phyloP scores from a whole-genome alignment of 2,888 invertebrate species.

The Cephus pulcher region DNA sequence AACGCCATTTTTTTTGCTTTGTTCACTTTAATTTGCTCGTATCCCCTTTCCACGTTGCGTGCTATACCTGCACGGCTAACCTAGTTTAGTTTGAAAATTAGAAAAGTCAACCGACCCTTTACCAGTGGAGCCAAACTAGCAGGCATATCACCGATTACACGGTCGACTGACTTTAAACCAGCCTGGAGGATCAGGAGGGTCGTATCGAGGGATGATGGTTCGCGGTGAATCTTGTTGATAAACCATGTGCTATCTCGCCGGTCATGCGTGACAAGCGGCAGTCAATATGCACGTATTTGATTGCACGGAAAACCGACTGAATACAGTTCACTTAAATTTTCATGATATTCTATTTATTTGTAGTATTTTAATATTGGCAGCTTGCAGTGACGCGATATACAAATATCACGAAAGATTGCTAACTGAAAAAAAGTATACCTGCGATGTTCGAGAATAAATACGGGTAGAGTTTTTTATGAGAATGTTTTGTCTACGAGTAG shows the following conservation, averaged over 20 bases:
- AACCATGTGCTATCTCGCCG: slow-evolving; percentile 30
- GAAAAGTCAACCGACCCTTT: background rate
- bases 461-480: background rate
- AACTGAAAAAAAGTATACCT: background rate
- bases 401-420: background rate
- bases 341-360: background rate
- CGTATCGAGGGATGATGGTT: background rate
- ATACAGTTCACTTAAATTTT: background rate
- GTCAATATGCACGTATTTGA: slow-evolving; percentile 9
- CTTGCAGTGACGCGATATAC: background rate
- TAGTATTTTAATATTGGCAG: background rate
- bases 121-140: background rate
- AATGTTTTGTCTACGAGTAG: background rate
- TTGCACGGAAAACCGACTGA: background rate
- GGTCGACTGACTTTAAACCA: slow-evolving; percentile 26
- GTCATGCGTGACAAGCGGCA: slow-evolving; percentile 22
- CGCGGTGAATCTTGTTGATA: slow-evolving; percentile 29
- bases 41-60: background rate
- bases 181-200: slow-evolving; percentile 6
- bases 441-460: background rate
- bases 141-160: slow-evolving; percentile 30
- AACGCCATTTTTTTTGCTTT: background rate
- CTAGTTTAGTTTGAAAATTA: background rate
- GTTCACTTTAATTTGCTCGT: background rate
- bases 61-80: background rate